These are phyloP conservation scores for Cephalotes varians DNA, from an alignment of 2,888 invertebrate species.

Conservation along the genomic window DNA sequence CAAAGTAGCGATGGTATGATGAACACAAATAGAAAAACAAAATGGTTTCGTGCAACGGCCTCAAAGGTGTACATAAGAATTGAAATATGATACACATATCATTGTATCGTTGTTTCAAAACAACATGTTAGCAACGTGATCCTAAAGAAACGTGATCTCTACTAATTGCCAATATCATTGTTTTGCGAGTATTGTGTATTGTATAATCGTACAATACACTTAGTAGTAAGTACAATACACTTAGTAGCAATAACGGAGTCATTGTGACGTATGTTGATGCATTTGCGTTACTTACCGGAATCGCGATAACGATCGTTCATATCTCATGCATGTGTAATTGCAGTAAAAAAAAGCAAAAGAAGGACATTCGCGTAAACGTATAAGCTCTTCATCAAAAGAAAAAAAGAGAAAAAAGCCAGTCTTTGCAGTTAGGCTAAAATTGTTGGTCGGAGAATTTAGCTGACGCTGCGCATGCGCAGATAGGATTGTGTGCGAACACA, in stretches of 20 bases:
- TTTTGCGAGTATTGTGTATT: neutral
- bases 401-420: neutral
- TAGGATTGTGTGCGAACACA: constrained; percentile 38
- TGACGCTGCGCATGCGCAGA: constrained; percentile 65
- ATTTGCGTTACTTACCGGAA: neutral
- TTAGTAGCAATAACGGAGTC: neutral
- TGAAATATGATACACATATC: neutral
- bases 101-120: constrained; percentile 15
- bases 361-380: neutral
- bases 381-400: neutral
- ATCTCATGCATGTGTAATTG: neutral
- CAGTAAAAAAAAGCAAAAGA: neutral
- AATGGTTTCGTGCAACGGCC: neutral
- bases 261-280: neutral
- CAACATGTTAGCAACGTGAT: neutral
- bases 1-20: neutral
- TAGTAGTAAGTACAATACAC: neutral
- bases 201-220: neutral
- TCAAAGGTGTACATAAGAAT: neutral
- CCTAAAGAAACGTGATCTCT: neutral
- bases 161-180: neutral
- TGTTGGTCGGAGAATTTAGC: constrained; percentile 56
- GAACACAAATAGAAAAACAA: neutral
- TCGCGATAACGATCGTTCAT: neutral
- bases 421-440: constrained; percentile 57